Conservation (phyloP, 2,113 vertebrate genomes). For the Gyps fulvus region DNA sequence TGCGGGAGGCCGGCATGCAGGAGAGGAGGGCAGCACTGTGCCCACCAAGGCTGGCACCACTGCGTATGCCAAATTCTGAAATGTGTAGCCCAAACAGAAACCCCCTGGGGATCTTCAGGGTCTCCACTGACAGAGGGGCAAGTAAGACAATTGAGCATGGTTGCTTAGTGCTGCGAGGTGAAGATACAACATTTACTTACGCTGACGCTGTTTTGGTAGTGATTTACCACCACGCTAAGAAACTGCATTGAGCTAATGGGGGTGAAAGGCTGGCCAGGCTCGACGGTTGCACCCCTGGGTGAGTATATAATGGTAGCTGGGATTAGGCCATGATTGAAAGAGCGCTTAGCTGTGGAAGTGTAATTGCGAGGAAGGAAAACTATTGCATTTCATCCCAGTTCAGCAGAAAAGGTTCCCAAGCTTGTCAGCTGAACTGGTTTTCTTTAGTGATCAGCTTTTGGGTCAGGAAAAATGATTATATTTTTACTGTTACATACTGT, state of each 20-base stretch:
- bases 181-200: not conserved
- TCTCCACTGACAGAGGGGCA: not conserved
- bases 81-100: too few relatives aligned
- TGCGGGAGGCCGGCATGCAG: rapidly evolving
- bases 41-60: not conserved
- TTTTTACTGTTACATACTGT: slow-evolving; percentile 26
- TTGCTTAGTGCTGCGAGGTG: not conserved
- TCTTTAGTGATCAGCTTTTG: not conserved
- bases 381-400: not conserved
- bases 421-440: not conserved
- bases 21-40: not conserved
- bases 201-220: not conserved
- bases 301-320: not conserved
- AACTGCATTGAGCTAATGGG: not conserved
- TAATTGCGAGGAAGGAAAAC: not conserved
- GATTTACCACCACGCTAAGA: not conserved
- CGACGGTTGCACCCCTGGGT: rapidly evolving
- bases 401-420: not conserved
- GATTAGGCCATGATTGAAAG: not conserved
- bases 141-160: not conserved
- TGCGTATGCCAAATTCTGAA: not conserved
- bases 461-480: not conserved
- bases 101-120: not conserved
- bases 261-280: not conserved
- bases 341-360: not conserved